These are phyloP conservation scores for Drosophila meridionalis DNA, from an alignment of 2,888 invertebrate species.

Conservation along the genomic window DNA sequence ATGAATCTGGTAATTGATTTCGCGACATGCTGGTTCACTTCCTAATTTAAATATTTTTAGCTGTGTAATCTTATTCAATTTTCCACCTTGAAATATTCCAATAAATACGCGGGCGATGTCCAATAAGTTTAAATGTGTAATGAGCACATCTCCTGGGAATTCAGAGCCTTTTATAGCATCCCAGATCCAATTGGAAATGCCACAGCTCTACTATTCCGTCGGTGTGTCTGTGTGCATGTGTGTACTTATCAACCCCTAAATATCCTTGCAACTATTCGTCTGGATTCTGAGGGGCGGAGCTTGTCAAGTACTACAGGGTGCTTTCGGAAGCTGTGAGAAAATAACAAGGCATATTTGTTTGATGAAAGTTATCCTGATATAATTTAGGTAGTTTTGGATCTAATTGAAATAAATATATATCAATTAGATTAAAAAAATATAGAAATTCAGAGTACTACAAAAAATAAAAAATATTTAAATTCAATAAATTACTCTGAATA, in stretches of 20 bases:
- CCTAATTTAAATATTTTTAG: background rate
- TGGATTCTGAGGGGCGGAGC: conserved; percentile 67
- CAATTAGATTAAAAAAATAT: too few relatives aligned
- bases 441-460: too few relatives aligned
- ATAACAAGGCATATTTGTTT: conserved; percentile 34
- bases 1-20: conserved; percentile 89
- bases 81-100: background rate
- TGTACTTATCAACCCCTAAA: conserved; percentile 59
- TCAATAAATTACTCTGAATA: too few relatives aligned
- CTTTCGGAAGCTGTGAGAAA: conserved; percentile 54
- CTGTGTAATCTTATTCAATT: background rate
- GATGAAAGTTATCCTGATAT: background rate
- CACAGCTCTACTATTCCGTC: conserved; percentile 38
- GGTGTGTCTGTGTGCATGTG: background rate
- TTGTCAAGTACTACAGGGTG: conserved; percentile 69
- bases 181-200: conserved; percentile 69
- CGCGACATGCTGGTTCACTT: conserved; percentile 83
- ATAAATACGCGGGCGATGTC: conserved; percentile 38
- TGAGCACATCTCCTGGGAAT: conserved; percentile 75
- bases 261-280: conserved; percentile 61
- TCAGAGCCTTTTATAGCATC: conserved; percentile 72
- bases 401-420: background rate
- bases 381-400: background rate
- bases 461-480: too few relatives aligned
- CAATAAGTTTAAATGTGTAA: conserved; percentile 68